Base-by-base conservation (phyloP, 1,140 invertebrate species). In the Zaprionus capensis region DNA sequence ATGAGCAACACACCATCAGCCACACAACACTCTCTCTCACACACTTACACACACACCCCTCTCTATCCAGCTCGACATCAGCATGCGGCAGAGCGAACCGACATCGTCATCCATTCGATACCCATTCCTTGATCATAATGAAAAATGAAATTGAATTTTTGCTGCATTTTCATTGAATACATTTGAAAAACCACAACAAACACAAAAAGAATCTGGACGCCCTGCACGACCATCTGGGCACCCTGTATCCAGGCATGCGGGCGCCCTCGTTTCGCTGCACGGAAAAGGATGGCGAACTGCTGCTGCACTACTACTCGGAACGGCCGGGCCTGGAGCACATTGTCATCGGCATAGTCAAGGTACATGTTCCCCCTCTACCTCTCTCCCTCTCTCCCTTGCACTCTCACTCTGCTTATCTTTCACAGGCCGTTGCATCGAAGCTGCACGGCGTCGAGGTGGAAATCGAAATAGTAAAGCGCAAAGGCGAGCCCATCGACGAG, bases 261-360 rank as follows among this genome's bases (percentile, higher is more conserved):
- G 97, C 97, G 1, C 98, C 98, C 1, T 98, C 97, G 2, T 98
- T 98, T 93, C 94, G 97, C 5, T 98, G 98, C 92, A 98, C 97
- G 0, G 97, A 98, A 84, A 96, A 97, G 92, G 97, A 98, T 93
- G 97, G 97, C 0, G 96, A 96, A 11, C 93, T 98, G 12, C 94
- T 98, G 26, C 94, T 99, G 7, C 97, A 98, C 93, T 98, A 98
- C 93, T 99, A 98, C 93, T 98, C 97, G 0, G 97, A 98, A 88
- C 95, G 97, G 73, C 97, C 97, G 9, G 97, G 97, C n/a, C 94
- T 99, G 53, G 97, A 98, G 92, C 95, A 97, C 85, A 98, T 99
- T 83, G 98, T 99, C 70, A 98, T 98, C 82, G 98, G 97, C 26
- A 98, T 98, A 78, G 97, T 98, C 5, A 98, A 98, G 95, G 97